Conservation (phyloP, 1,140 invertebrate genomes). For the Geopemphigus sp. region DNA sequence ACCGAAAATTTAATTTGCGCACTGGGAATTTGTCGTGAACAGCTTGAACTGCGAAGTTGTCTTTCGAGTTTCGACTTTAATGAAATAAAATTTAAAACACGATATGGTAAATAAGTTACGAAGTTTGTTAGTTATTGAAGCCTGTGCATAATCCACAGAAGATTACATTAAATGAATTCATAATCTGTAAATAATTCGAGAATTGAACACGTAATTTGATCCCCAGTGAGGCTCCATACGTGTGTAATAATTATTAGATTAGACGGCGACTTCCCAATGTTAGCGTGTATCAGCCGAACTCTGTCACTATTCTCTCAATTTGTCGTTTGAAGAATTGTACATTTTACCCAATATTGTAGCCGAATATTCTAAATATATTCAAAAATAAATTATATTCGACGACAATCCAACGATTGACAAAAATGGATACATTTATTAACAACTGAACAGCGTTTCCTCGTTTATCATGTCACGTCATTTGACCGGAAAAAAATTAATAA, state of each 20-base stretch:
- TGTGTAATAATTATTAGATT: background rate
- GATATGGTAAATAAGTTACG: background rate
- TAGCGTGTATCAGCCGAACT: background rate
- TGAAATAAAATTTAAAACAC: background rate
- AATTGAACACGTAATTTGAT: conserved; percentile 6
- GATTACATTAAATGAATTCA: conserved; percentile 20
- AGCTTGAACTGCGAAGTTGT: background rate
- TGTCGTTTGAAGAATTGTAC: background rate
- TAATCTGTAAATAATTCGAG: background rate
- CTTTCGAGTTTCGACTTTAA: background rate
- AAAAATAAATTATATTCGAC: background rate
- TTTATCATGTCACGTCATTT: background rate
- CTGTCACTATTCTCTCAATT: background rate
- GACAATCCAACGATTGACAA: background rate
- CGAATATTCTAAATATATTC: background rate
- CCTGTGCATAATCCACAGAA: background rate
- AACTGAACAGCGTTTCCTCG: background rate
- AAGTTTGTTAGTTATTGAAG: background rate
- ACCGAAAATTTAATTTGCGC: background rate
- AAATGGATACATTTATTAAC: background rate
- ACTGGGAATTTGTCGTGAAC: background rate
- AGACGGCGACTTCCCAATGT: background rate
- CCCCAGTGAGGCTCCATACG: background rate
- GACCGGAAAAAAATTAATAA: background rate
- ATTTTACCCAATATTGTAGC: background rate